Evolutionary conservation across 2,888 invertebrate genomes (phyloP).

Genomic region (Leptura quadrifasciata): DNA sequence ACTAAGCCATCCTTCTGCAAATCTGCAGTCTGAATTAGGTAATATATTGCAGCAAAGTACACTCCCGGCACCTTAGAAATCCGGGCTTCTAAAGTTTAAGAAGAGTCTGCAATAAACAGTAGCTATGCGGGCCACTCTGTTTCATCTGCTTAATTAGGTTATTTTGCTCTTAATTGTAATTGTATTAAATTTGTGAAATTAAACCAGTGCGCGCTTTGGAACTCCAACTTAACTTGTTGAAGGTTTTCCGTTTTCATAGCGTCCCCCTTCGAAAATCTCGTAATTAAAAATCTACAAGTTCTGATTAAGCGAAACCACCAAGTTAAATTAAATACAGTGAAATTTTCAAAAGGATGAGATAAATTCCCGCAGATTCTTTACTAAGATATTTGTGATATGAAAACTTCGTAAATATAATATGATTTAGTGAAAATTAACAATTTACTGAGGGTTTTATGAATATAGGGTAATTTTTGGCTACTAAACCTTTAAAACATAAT

Average conservation of each 20-base stretch:
- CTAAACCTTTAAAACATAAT: no score
- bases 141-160: constrained; percentile 65
- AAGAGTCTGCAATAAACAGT: constrained; percentile 57
- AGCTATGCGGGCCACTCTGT: constrained; percentile 63
- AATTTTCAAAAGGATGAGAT: no score
- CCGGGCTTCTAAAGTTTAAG: constrained; percentile 56
- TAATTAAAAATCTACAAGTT: constrained; percentile 22
- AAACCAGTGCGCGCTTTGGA: constrained; percentile 59
- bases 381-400: no score
- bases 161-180: constrained; percentile 66
- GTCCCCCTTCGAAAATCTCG: constrained; percentile 27
- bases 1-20: constrained; percentile 51
- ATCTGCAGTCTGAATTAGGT: constrained; percentile 45
- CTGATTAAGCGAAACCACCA: constrained; percentile 1
- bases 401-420: no score
- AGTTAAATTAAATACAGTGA: not conserved
- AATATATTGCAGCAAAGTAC: constrained; percentile 45
- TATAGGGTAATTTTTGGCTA: no score
- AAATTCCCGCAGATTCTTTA: no score
- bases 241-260: constrained; percentile 56
- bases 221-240: constrained; percentile 61
- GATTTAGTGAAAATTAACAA: no score
- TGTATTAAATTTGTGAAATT: constrained; percentile 65
- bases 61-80: constrained; percentile 56
- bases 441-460: no score